Percentiles rank a stretch among this genome's conserved stretches.
These are phyloP conservation scores for Caranx melampygus DNA, from an alignment of 2,113 vertebrate species.

Conservation along the genomic window DNA sequence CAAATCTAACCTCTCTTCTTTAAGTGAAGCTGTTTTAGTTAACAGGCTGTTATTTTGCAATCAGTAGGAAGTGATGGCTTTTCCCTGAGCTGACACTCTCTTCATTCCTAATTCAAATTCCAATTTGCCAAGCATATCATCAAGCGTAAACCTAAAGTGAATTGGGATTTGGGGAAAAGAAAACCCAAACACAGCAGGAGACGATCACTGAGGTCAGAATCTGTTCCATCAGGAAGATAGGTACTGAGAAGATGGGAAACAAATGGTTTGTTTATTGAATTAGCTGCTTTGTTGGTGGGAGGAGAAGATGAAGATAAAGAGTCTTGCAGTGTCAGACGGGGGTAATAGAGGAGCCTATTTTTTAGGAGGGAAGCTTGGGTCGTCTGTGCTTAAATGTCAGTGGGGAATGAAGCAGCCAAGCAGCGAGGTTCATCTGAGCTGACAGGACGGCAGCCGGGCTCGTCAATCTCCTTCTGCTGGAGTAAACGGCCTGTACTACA, in stretches of 20 bases:
- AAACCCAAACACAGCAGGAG: slow-evolving; percentile 39
- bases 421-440: slow-evolving; percentile 9
- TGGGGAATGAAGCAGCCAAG: slow-evolving; percentile 8
- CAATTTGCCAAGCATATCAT: slow-evolving; percentile 36
- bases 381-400: slow-evolving; percentile 55
- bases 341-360: slow-evolving; percentile 11
- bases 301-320: slow-evolving; percentile 21
- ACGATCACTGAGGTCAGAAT: slow-evolving; percentile 43
- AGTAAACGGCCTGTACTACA: slow-evolving; percentile 57
- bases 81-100: slow-evolving; percentile 16
- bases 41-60: slow-evolving; percentile 26
- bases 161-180: slow-evolving; percentile 5
- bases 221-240: slow-evolving; percentile 44
- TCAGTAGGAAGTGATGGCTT: slow-evolving; percentile 32
- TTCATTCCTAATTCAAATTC: slow-evolving; percentile 46
- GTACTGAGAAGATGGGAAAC: slow-evolving; percentile 44
- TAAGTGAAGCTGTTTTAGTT: background rate
- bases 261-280: slow-evolving; percentile 61
- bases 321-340: slow-evolving; percentile 35
- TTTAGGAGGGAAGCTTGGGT: slow-evolving; percentile 22
- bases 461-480: slow-evolving; percentile 27
- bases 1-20: background rate
- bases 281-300: slow-evolving; percentile 24
- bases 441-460: slow-evolving; percentile 47
- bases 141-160: slow-evolving; percentile 25